These are phyloP conservation scores for Coregonus suidteri DNA, from an alignment of 2,797 vertebrate genomes.

Conservation along the genomic window DNA sequence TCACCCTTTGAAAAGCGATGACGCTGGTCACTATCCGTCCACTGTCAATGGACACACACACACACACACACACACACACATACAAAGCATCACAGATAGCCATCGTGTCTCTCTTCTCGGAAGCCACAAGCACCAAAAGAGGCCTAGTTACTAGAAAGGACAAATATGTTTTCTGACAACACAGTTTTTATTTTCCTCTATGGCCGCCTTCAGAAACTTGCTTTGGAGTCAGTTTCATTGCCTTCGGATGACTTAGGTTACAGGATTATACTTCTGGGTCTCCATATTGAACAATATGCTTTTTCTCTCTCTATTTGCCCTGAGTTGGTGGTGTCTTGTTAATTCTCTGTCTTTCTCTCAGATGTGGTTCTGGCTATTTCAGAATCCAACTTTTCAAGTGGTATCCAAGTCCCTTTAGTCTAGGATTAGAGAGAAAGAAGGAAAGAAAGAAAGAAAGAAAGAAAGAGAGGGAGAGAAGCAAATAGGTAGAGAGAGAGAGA, in stretches of 20 bases:
- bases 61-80: constrained; percentile 1
- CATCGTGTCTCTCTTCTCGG: constrained; percentile 20
- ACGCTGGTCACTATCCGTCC: constrained; percentile 21
- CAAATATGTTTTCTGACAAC: constrained; percentile 30
- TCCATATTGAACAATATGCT: constrained; percentile 52
- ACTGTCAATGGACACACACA: constrained; percentile 6
- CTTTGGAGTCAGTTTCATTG: constrained; percentile 24
- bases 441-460: constrained; percentile 65
- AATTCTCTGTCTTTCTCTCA: constrained; percentile 74
- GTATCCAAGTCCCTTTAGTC: constrained; percentile 77
- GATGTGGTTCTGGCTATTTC: constrained; percentile 71
- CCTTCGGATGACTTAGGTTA: constrained; percentile 42
- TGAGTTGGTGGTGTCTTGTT: constrained; percentile 71
- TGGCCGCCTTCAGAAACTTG: constrained; percentile 17
- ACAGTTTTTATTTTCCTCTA: constrained; percentile 30
- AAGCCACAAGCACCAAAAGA: constrained; percentile 33
- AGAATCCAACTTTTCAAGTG: constrained; percentile 78
- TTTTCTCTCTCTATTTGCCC: constrained; percentile 43
- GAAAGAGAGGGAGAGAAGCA: constrained; percentile 53
- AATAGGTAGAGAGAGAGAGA: constrained; percentile 63
- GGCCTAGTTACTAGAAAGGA: constrained; percentile 23
- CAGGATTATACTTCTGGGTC: constrained; percentile 51
- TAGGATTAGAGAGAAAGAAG: constrained; percentile 79
- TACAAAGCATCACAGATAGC: constrained; percentile 29
- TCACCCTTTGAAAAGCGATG: constrained; percentile 23